Conservation (phyloP, 2,113 vertebrate species). For the Nycticorax nycticorax region DNA sequence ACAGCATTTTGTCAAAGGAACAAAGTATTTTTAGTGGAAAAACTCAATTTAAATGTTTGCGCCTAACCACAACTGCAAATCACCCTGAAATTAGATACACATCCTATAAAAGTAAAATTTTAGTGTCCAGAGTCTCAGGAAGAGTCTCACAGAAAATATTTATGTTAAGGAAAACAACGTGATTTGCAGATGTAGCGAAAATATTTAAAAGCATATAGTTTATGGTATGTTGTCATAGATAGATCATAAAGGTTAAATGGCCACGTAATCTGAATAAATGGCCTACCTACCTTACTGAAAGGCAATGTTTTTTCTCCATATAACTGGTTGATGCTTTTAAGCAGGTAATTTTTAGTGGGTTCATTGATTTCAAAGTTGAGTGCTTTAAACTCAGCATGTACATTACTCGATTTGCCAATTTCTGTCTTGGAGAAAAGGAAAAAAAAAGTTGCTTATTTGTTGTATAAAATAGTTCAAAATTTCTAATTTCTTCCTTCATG, state of each 20-base stretch:
- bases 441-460: background rate
- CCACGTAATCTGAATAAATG: background rate
- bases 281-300: conserved; percentile 62
- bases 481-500: background rate
- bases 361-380: conserved; percentile 67
- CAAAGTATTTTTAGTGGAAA: background rate
- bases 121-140: background rate
- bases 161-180: background rate
- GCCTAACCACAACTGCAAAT: background rate
- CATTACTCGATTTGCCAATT: background rate
- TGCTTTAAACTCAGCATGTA: conserved; percentile 55
- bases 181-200: background rate
- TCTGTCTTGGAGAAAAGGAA: conserved; percentile 15
- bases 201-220: background rate
- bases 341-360: conserved; percentile 45
- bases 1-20: background rate
- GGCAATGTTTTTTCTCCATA: conserved; percentile 65
- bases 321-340: conserved; percentile 69
- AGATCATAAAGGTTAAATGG: background rate
- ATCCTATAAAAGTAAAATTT: background rate
- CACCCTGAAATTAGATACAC: background rate
- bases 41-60: background rate
- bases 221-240: background rate
- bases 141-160: background rate
- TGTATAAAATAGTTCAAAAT: background rate